Conservation (phyloP, 1,140 invertebrate species). For the Procambarus clarkii region DNA sequence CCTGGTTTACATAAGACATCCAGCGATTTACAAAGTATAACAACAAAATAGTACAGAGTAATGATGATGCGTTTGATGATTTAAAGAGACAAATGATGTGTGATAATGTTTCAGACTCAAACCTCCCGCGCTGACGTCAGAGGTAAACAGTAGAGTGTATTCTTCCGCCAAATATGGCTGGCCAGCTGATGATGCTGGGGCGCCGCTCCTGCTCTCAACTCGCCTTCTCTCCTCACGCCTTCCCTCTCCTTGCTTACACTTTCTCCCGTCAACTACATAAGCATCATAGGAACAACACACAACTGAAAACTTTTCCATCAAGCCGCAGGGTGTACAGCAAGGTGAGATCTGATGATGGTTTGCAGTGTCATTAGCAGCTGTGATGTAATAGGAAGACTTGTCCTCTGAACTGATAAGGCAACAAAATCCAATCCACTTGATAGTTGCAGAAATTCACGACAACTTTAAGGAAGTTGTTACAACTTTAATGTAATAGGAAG, state of each 20-base stretch:
- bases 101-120: background rate
- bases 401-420: too few relatives aligned
- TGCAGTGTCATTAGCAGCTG: too few relatives aligned
- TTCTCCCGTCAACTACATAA: background rate
- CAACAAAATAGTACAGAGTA: too few relatives aligned
- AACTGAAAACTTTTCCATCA: background rate
- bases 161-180: slow-evolving; percentile 59
- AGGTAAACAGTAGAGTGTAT: slow-evolving; percentile 28
- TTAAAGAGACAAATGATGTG: too few relatives aligned
- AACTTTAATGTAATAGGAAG: too few relatives aligned
- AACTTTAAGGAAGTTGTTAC: too few relatives aligned
- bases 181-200: slow-evolving; percentile 21
- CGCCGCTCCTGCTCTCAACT: background rate
- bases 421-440: too few relatives aligned
- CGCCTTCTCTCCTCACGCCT: background rate
- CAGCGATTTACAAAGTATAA: too few relatives aligned
- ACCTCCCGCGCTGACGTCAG: slow-evolving; percentile 22
- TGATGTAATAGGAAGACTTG: too few relatives aligned
- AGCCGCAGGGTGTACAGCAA: background rate
- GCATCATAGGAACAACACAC: background rate
- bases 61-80: too few relatives aligned
- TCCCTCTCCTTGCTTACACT: background rate
- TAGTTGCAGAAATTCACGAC: too few relatives aligned
- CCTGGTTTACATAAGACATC: too few relatives aligned
- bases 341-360: background rate